Conservation (phyloP, 2,797 vertebrate genomes). For the Amblyopsis hoosieri region DNA sequence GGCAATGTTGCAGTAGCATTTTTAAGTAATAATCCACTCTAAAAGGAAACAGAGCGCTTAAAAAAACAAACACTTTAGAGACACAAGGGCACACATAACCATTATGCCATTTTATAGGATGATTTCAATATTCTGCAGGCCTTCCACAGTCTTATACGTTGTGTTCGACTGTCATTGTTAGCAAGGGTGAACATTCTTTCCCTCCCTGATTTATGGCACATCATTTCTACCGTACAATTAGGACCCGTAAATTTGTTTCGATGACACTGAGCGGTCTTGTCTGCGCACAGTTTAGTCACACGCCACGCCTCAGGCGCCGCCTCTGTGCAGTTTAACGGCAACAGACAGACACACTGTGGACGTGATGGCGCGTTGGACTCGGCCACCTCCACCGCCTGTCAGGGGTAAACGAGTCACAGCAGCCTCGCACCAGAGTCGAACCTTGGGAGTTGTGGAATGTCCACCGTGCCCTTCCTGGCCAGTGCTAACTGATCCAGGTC, state of each 20-base stretch:
- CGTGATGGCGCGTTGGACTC: constrained; percentile 27
- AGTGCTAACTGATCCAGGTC: constrained; percentile 19
- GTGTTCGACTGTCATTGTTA: neutral
- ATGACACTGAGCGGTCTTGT: constrained; percentile 49
- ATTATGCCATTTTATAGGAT: constrained; percentile 31
- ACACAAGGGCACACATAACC: constrained; percentile 13
- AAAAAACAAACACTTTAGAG: constrained; percentile 42
- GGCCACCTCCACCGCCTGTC: constrained; percentile 15
- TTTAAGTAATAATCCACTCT: constrained; percentile 38
- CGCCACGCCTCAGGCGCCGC: constrained; percentile 33
- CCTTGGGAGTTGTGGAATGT: constrained; percentile 27
- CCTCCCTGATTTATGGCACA: constrained; percentile 54
- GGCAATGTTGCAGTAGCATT: constrained; percentile 41
- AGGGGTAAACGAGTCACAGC: constrained; percentile 34
- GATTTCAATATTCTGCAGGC: constrained; percentile 50
- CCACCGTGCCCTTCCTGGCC: constrained; percentile 3
- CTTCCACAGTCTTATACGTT: constrained; percentile 28
- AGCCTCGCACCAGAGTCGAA: constrained; percentile 39
- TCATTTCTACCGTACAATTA: constrained; percentile 60
- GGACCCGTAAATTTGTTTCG: constrained; percentile 47
- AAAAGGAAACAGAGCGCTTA: constrained; percentile 22
- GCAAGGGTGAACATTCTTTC: constrained; percentile 22
- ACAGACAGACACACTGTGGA: constrained; percentile 7
- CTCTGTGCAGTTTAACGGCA: constrained; percentile 33
- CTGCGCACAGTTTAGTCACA: constrained; percentile 31